These are phyloP conservation scores for Prunella fulvescens DNA, from an alignment of 2,113 vertebrate genomes.

Conservation along the genomic window DNA sequence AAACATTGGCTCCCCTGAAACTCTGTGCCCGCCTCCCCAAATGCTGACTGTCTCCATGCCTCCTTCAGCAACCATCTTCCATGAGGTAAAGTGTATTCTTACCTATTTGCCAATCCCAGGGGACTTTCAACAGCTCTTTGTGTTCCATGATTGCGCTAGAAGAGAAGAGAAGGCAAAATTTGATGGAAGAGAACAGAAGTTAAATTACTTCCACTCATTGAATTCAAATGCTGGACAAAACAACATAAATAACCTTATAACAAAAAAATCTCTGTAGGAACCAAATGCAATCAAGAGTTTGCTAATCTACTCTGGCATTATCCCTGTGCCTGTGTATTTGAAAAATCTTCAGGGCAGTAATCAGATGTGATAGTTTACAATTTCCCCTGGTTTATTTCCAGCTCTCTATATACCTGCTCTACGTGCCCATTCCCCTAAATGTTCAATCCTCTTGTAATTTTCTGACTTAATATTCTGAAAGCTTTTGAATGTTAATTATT, in stretches of 20 bases:
- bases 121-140: constrained; percentile 92
- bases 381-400: neutral
- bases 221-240: constrained; percentile 9
- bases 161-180: constrained; percentile 53
- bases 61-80: neutral
- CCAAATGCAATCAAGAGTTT: constrained; percentile 2
- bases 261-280: neutral
- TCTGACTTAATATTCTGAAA: neutral
- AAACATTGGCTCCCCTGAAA: neutral
- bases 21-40: neutral
- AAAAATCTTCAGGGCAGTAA: constrained; percentile 8
- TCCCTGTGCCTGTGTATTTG: neutral
- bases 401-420: neutral
- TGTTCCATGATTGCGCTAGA: constrained; percentile 94
- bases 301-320: neutral
- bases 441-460: neutral
- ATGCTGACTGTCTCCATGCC: neutral
- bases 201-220: neutral
- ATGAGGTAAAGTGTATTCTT: constrained; percentile 50
- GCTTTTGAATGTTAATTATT: neutral
- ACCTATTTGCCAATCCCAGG: constrained; percentile 98
- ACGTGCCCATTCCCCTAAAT: neutral
- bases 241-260: neutral
- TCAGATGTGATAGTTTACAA: neutral
- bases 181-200: constrained; percentile 10